Conservation (phyloP, 2,888 invertebrate species). For the Volucella zonaria region DNA sequence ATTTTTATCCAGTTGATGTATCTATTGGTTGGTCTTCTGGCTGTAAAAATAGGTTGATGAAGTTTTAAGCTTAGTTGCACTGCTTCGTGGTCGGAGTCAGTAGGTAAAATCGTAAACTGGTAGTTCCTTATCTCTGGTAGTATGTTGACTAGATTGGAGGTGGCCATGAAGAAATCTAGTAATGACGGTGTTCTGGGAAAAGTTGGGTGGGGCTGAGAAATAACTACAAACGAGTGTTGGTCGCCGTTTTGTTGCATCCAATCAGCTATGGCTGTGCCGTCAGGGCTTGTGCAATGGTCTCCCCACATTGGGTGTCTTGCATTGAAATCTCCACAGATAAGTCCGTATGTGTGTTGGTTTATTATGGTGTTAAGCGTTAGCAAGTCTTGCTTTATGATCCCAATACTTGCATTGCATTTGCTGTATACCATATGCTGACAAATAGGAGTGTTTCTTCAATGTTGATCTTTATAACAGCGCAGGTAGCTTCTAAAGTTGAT, state of each 20-base stretch:
- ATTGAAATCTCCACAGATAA: background rate
- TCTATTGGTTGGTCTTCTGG: background rate
- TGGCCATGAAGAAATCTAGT: constrained; percentile 16
- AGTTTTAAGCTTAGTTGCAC: background rate
- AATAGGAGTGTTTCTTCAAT: no score
- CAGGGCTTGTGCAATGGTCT: background rate
- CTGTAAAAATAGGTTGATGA: background rate
- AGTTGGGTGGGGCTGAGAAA: constrained; percentile 16
- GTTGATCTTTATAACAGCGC: no score
- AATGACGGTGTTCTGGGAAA: constrained; percentile 24
- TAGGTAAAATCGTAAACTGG: background rate
- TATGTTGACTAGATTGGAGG: constrained; percentile 17
- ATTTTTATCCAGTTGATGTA: background rate
- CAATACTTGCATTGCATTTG: no score
- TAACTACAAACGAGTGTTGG: constrained; percentile 14
- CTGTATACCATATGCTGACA: no score
- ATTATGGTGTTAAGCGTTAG: no score
- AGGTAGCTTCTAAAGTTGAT: no score
- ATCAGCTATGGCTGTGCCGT: background rate
- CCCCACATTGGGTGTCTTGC: constrained; percentile 18
- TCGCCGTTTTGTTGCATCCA: constrained; percentile 13
- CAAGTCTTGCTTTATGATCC: no score
- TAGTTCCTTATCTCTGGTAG: constrained; percentile 19
- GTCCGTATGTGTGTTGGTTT: no score
- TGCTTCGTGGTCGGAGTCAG: constrained; percentile 21